phyloP scores from a whole-genome alignment of 2,113 vertebrate species.

The Sardina pilchardus region DNA sequence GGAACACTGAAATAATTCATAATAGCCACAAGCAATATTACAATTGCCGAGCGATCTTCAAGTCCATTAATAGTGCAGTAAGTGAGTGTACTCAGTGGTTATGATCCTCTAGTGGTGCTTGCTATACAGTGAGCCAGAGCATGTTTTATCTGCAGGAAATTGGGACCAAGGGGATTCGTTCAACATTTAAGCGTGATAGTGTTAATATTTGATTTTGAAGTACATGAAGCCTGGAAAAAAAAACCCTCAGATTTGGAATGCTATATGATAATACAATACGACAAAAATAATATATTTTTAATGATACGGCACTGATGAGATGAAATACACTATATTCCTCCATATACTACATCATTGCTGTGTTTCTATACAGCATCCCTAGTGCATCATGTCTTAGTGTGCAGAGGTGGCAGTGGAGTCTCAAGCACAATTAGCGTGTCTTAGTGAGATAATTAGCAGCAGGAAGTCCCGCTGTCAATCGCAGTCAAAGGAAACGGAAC shows the following conservation, averaged over 20 bases:
- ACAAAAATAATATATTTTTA: neutral
- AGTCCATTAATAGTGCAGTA: neutral
- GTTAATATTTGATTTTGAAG: neutral
- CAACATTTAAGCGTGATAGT: neutral
- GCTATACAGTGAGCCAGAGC: neutral
- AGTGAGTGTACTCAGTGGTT: neutral
- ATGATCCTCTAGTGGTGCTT: neutral
- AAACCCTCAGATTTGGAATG: neutral
- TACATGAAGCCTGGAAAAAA: neutral
- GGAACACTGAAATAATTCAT: neutral
- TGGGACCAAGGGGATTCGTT: neutral
- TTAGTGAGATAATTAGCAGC: conserved; percentile 53
- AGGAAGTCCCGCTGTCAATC: conserved; percentile 48
- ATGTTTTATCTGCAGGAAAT: neutral
- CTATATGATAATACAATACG: neutral
- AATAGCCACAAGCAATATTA: neutral
- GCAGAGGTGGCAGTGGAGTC: conserved; percentile 31
- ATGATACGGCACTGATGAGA: neutral
- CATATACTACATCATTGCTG: no score
- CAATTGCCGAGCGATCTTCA: neutral
- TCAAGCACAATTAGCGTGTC: conserved; percentile 54
- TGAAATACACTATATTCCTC: no score
- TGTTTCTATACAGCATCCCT: neutral
- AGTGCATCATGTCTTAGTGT: neutral
- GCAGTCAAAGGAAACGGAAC: conserved; percentile 39